Evolutionary conservation across 2,113 vertebrate genomes (phyloP), one percentile per base, ranked within the genome.

Genomic region (Porphyrio hochstetteri): DNA sequence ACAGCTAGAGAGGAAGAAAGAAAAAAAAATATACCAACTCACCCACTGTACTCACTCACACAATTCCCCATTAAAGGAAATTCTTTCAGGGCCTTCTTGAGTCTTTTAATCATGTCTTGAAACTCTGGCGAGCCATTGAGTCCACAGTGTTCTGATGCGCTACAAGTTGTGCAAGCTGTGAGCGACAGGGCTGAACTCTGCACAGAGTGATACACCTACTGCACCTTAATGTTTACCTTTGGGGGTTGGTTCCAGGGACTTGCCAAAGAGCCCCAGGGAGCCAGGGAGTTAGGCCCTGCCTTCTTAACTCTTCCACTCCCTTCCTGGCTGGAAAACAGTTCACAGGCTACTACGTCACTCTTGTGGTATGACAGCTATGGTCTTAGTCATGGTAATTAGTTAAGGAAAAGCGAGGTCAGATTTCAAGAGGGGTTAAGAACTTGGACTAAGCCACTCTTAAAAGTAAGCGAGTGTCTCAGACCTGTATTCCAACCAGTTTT

Each of bases 31-130:
- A 94, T 78, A 92, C 69, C 81, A 92, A 98, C 99, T 99, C 98
- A 99, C 99, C 99, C 97, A 94, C 98, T 98, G 96, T 98, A 98
- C 83, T 98, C 98, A 97, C 99, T 99, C 97, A 99, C 98, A 97
- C 99, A 99, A 98, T 97, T 99, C 94, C 99, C 99, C 99, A 99
- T 99, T 96, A 98, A 97, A 97, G 96, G 94, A 95, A 96, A 96
- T 90, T 95, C 96, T 97, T 96, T 97, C 92, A 97, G 95, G 92
- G 95, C 95, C 96, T 97, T 97, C 97, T 97, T 97, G 86, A 97
- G 94, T 95, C 96, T 97, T 95, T 95, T 96, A 96, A 98, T 98
- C 98, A 98, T 98, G 96, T 97, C 98, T 97, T 92, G 95, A 97
- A 97, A 96, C 96, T 97, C 96, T 94, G 97, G 94, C 64, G 92